Evolutionary conservation across 2,888 invertebrate genomes (phyloP).

Genomic region (Theodoxus fluviatilis): DNA sequence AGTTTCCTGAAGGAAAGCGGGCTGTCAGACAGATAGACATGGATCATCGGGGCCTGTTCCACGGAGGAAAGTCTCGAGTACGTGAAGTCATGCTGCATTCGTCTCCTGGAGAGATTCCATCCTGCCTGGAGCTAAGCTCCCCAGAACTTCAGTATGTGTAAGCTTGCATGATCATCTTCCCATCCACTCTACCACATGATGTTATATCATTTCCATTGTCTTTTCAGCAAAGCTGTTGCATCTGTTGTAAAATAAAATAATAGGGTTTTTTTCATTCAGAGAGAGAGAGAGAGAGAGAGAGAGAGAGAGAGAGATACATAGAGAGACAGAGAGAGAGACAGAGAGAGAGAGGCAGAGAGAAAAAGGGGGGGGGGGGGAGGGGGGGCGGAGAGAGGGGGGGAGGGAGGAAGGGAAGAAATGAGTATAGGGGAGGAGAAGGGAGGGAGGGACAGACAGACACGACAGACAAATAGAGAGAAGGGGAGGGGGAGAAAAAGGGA

Average conservation of each 20-base stretch:
- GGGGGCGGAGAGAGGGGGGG: not conserved
- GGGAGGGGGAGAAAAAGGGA: not conserved
- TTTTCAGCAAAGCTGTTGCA: too few relatives aligned
- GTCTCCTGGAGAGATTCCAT: too few relatives aligned
- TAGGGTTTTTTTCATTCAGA: not conserved
- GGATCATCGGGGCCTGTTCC: too few relatives aligned
- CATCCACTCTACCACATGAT: too few relatives aligned
- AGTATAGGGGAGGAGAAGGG: not conserved
- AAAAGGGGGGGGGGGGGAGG: not conserved
- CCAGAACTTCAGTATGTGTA: too few relatives aligned
- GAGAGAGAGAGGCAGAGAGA: not conserved
- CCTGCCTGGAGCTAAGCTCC: too few relatives aligned
- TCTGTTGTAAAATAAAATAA: too few relatives aligned
- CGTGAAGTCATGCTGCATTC: too few relatives aligned
- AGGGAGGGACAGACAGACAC: constrained; percentile 15
- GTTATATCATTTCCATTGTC: too few relatives aligned
- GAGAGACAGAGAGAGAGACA: not conserved
- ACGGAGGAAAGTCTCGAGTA: too few relatives aligned
- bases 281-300: constrained; percentile 8
- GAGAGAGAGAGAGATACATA: constrained; percentile 13
- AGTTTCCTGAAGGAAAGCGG: not conserved
- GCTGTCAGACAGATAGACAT: too few relatives aligned
- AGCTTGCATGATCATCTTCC: too few relatives aligned
- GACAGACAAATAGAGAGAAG: not conserved
- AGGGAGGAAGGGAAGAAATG: not conserved